A percentile compares a stretch with the other conserved stretches of the same genome.
Conservation (phyloP, 2,888 invertebrate genomes). For the Eurois occulta region DNA sequence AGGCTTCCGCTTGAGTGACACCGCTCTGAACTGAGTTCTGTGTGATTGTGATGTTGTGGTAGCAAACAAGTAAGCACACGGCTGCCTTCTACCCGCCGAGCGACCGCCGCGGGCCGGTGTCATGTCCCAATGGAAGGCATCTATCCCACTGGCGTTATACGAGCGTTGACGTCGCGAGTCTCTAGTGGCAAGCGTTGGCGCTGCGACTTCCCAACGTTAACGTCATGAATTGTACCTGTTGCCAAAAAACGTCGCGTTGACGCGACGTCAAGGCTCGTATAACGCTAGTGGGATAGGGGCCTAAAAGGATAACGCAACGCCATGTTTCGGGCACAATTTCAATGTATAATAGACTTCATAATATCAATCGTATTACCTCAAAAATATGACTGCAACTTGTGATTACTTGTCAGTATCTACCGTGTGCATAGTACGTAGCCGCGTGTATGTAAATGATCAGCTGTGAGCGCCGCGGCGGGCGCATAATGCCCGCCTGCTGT, state of each 20-base stretch:
- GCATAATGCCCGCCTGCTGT: slow-evolving; percentile 62
- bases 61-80: slow-evolving; percentile 49
- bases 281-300: no score
- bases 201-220: no score
- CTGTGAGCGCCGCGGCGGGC: slow-evolving; percentile 59
- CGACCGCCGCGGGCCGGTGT: neutral
- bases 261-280: no score
- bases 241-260: no score
- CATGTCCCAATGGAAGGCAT: neutral
- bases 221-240: no score
- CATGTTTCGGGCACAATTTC: slow-evolving; percentile 30
- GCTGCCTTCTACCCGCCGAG: slow-evolving; percentile 2
- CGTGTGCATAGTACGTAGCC: slow-evolving; percentile 59
- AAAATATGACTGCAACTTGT: slow-evolving; percentile 35
- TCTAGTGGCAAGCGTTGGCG: no score
- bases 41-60: slow-evolving; percentile 17
- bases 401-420: slow-evolving; percentile 44
- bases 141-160: no score
- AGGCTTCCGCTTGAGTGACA: slow-evolving; percentile 1
- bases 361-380: slow-evolving; percentile 31
- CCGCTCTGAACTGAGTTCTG: slow-evolving; percentile 7
- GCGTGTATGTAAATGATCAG: slow-evolving; percentile 57
- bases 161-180: no score
- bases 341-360: slow-evolving; percentile 17
- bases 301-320: no score